Evolutionary conservation across 1,140 invertebrate genomes (phyloP).

Genomic region (Hylaeus anthracinus): DNA sequence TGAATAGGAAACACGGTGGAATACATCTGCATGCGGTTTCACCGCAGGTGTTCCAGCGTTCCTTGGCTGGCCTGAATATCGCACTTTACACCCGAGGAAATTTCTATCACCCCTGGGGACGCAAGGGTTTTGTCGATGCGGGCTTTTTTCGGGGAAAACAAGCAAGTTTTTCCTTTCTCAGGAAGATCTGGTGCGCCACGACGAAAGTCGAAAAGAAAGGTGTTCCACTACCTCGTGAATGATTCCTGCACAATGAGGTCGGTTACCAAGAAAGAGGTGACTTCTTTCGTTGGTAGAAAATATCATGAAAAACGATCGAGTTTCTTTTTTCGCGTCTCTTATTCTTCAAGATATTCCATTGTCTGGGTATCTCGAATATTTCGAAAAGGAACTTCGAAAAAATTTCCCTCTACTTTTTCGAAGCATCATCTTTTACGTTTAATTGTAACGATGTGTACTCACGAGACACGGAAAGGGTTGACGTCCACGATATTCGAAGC

Average conservation of each 20-base stretch:
- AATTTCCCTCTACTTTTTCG: too few relatives aligned
- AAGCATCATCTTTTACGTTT: too few relatives aligned
- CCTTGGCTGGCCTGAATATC: constrained; percentile 10
- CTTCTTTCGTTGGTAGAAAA: neutral
- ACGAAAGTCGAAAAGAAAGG: neutral
- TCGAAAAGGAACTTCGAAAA: too few relatives aligned
- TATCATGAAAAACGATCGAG: neutral
- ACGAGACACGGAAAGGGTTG: neutral
- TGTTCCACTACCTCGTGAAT: neutral
- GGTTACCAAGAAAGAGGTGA: neutral
- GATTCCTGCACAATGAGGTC: neutral
- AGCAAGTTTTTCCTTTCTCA: neutral
- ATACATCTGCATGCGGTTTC: constrained; percentile 38
- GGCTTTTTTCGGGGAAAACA: neutral
- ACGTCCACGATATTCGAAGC: neutral
- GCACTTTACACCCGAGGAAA: constrained; percentile 25
- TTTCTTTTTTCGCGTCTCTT: neutral
- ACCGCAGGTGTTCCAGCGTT: constrained; percentile 26
- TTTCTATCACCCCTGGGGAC: constrained; percentile 1
- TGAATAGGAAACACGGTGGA: constrained; percentile 26
- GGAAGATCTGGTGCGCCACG: neutral
- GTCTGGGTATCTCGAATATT: neutral
- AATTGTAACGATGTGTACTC: neutral
- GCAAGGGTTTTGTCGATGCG: neutral
- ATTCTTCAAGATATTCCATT: neutral